Conservation (phyloP, 23 tunicate species). For the Diplosoma virens region DNA sequence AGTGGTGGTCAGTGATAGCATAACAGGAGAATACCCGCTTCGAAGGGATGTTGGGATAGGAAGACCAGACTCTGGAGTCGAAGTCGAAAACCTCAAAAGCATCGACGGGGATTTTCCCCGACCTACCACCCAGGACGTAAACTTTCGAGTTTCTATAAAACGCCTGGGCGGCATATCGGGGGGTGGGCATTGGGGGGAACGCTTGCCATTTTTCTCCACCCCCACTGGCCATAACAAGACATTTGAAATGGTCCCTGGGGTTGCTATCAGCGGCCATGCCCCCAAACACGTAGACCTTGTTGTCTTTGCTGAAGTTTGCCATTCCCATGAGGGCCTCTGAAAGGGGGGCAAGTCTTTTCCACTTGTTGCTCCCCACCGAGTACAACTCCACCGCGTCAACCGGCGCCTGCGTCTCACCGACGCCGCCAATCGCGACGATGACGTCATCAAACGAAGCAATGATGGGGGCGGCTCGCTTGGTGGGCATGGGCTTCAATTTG, state of each 20-base stretch:
- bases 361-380: constrained; percentile 54
- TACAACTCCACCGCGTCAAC: constrained; percentile 90
- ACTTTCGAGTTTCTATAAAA: constrained; percentile 62
- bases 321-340: constrained; percentile 95
- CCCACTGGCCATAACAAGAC: constrained; percentile 58
- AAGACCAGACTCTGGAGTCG: constrained; percentile 50
- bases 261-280: constrained; percentile 93
- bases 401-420: constrained; percentile 77
- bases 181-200: constrained; percentile 83
- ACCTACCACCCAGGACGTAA: constrained; percentile 80
- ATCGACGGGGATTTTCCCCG: constrained; percentile 84
- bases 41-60: constrained; percentile 59
- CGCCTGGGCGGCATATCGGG: constrained; percentile 79
- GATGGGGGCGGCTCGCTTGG: constrained; percentile 92
- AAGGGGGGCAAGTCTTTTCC: constrained; percentile 67
- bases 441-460: constrained; percentile 47
- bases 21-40: constrained; percentile 79
- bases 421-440: constrained; percentile 91
- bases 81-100: constrained; percentile 79
- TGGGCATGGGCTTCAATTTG: constrained; percentile 64
- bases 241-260: constrained; percentile 86
- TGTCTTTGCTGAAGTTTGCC: constrained; percentile 64
- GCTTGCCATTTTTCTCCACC: constrained; percentile 92
- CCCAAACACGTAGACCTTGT: constrained; percentile 76
- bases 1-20: constrained; percentile 72